Base-by-base conservation (phyloP, 2,888 invertebrate genomes). In the Mechanitis mazaeus region DNA sequence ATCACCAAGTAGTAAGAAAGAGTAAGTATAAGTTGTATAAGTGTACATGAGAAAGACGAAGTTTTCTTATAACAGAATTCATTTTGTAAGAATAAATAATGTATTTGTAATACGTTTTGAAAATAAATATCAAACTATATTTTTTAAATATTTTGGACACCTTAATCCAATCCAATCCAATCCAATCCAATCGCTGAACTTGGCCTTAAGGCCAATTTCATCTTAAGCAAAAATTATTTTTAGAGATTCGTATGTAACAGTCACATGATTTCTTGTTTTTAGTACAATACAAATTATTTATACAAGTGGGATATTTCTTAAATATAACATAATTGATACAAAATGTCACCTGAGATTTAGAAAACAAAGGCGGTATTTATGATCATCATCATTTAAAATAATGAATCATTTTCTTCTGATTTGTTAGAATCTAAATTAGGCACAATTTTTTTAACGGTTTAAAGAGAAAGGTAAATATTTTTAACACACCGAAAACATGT, bases 91-190 rank as follows among this genome's bases (percentile, higher is more conserved):
- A 20, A 20, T 57, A 64, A 61, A 60, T 62, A 64, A 63, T 64
- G 61, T 60, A 64, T 63, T 45, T 56, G 64, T 62, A 64, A 64
- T 61, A 63, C 33, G 58, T 68, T 71, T 74, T 76, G 20, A 20
- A 20, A 20, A 20, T 20, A 20, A 20, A 20, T 20, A 76, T 73
- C 72, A 71, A 69, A 72, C 69, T 76, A 80, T 84, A 50, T 50
- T 50, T 50, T 50, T 28, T 50, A 80, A 84, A 82, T 80, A 77
- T 75, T 74, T 72, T 74, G 75, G 78, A 71, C 81, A 81, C 81
- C 79, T 75, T 84, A 80, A 81, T 81, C 82, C 81, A 77, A 76
- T 79, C 77, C 72, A 79, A 76, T 75, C 76, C 65, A 72, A 79
- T 78, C 85, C 20, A 20, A 20, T 20, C 1, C 20, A 1, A 20